phyloP scores from a whole-genome alignment of 2,113 vertebrate genomes.

The Lontra canadensis region DNA sequence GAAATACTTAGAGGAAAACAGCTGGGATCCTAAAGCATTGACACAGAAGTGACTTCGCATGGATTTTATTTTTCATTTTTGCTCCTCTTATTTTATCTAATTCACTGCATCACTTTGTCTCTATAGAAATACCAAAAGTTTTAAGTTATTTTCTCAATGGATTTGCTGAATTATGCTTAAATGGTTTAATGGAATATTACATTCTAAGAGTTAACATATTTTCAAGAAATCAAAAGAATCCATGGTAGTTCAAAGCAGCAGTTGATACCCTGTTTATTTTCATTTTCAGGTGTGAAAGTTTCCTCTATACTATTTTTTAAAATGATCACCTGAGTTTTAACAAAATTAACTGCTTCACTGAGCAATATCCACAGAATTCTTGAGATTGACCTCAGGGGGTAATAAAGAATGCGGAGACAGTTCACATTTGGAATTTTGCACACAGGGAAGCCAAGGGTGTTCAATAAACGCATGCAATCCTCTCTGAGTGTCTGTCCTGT shows the following conservation, averaged over 20 bases:
- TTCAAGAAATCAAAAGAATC: not conserved
- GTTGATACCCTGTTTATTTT: not conserved
- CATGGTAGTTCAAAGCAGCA: not conserved
- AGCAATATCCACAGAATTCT: not conserved
- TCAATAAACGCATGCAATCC: not conserved
- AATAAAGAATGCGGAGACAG: not conserved
- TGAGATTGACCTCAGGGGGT: not conserved
- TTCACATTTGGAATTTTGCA: not conserved
- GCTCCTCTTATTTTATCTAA: not conserved
- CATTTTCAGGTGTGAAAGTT: not conserved
- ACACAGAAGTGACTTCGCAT: not conserved
- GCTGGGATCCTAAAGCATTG: not conserved
- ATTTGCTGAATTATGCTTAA: not conserved
- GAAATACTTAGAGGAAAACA: not conserved
- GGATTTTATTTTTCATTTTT: not conserved
- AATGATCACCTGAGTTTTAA: not conserved
- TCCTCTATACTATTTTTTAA: not conserved
- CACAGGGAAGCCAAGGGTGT: not conserved
- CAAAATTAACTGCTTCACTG: not conserved
- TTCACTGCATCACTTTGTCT: not conserved
- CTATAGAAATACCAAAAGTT: not conserved
- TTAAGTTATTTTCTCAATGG: conserved; percentile 33
- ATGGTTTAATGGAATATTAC: not conserved
- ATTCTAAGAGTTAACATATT: not conserved
- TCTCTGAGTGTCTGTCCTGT: not conserved